These are phyloP conservation scores for Halichoeres trimaculatus DNA, from an alignment of 2,113 vertebrate genomes.

Conservation along the genomic window DNA sequence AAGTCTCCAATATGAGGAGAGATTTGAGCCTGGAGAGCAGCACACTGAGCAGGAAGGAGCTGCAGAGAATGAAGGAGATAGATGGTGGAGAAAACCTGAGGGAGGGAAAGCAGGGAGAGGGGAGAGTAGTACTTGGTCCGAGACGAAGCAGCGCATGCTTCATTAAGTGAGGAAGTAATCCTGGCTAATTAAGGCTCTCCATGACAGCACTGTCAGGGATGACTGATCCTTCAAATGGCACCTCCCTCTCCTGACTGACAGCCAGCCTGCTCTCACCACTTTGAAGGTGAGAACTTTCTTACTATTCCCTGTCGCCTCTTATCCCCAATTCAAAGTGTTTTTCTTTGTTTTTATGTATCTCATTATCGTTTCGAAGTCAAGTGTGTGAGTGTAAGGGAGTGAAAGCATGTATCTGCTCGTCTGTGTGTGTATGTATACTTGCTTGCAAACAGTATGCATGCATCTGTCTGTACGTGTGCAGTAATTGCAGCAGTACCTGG, in stretches of 20 bases:
- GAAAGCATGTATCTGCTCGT: slow-evolving; percentile 39
- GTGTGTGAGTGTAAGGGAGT: slow-evolving; percentile 47
- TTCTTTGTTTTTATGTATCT: slow-evolving; percentile 72
- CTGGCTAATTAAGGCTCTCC: slow-evolving; percentile 85
- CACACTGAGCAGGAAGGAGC: slow-evolving; percentile 43
- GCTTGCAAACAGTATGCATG: slow-evolving; percentile 16
- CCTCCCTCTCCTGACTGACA: slow-evolving; percentile 82
- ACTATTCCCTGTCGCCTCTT: slow-evolving; percentile 74
- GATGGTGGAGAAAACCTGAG: slow-evolving; percentile 74
- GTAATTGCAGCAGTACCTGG: slow-evolving; percentile 74
- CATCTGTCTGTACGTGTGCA: slow-evolving; percentile 11
- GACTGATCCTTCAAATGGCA: slow-evolving; percentile 85
- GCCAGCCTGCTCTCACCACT: slow-evolving; percentile 73
- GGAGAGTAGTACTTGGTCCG: slow-evolving; percentile 77
- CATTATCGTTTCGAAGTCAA: slow-evolving; percentile 72
- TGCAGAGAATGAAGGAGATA: slow-evolving; percentile 61
- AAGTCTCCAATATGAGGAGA: slow-evolving; percentile 65
- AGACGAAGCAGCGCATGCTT: slow-evolving; percentile 82
- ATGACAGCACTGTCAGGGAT: slow-evolving; percentile 86
- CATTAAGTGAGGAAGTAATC: slow-evolving; percentile 86
- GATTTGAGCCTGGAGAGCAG: slow-evolving; percentile 66
- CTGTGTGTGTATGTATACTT: slow-evolving; percentile 34
- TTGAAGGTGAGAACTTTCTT: slow-evolving; percentile 83
- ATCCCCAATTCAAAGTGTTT: slow-evolving; percentile 76
- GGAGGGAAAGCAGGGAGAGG: slow-evolving; percentile 67